phyloP scores from a whole-genome alignment of 1,140 invertebrate species.

The Ephestia elutella region DNA sequence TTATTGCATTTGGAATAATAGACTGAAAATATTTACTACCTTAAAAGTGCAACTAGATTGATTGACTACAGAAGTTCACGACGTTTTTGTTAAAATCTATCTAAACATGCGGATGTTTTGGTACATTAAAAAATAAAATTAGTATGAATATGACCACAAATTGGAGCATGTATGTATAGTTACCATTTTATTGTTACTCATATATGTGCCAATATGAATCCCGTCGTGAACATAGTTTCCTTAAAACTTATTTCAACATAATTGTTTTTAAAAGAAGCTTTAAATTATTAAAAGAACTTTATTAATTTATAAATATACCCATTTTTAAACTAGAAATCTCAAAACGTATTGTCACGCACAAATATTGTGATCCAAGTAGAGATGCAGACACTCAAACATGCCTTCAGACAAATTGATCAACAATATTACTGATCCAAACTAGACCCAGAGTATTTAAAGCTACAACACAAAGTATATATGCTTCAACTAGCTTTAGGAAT shows the following conservation, averaged over 20 bases:
- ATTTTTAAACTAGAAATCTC: slow-evolving; percentile 13
- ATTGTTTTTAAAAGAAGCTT: background rate
- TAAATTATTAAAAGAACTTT: background rate
- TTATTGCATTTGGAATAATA: slow-evolving; percentile 36
- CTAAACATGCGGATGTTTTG: too few species aligned
- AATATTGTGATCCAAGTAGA: slow-evolving; percentile 49
- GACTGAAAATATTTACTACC: slow-evolving; percentile 22
- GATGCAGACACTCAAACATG: slow-evolving; percentile 32
- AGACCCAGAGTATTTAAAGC: slow-evolving; percentile 16
- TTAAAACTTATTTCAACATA: background rate
- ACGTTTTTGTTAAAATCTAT: too few species aligned
- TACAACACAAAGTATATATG: slow-evolving; percentile 41
- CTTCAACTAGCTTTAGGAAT: slow-evolving; percentile 46
- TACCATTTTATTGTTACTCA: background rate
- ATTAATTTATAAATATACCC: background rate
- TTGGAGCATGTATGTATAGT: background rate
- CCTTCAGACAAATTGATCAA: slow-evolving; percentile 36
- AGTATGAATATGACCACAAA: too few species aligned
- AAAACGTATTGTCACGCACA: slow-evolving; percentile 53
- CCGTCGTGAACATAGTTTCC: background rate
- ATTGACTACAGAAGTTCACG: background rate
- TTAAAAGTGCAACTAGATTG: background rate
- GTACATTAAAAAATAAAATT: too few species aligned
- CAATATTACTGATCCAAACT: slow-evolving; percentile 20
- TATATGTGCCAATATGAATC: background rate